Conservation (phyloP, 2,113 vertebrate genomes). For the Mystacornis crossleyi region DNA sequence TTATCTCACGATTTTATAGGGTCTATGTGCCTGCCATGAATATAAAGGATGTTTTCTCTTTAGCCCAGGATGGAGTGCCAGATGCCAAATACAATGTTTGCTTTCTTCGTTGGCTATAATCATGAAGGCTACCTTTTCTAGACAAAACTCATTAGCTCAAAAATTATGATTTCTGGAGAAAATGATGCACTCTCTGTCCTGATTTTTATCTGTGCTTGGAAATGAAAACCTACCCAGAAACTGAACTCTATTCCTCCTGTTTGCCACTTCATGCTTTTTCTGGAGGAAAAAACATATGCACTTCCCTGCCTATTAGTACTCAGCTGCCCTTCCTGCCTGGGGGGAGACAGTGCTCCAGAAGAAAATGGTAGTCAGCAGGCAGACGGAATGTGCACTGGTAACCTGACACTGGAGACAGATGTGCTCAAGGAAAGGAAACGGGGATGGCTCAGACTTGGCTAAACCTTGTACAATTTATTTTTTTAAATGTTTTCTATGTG, state of each 20-base stretch:
- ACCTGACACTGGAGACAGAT: constrained; percentile 41
- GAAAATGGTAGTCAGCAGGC: not conserved
- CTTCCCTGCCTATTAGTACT: not conserved
- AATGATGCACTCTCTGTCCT: not conserved
- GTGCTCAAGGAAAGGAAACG: not conserved
- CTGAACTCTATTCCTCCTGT: not conserved
- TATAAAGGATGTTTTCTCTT: not conserved
- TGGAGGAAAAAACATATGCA: not conserved
- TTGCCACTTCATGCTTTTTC: not conserved
- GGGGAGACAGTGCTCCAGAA: not conserved
- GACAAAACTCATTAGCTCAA: not conserved
- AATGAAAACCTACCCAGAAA: not conserved
- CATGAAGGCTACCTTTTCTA: not conserved
- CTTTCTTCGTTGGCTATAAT: not conserved
- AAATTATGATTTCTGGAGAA: not conserved
- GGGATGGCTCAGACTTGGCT: not conserved
- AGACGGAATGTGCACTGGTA: constrained; percentile 3
- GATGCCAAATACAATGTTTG: not conserved
- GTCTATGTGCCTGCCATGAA: not conserved
- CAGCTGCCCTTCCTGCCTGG: not conserved
- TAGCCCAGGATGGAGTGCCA: not conserved
- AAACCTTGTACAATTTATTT: not conserved
- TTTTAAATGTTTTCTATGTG: not conserved
- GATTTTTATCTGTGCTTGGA: not conserved
- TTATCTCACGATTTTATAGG: constrained; percentile 39